These are phyloP conservation scores for Mactra quadrangularis DNA, from an alignment of 1,140 invertebrate species.

Conservation along the genomic window DNA sequence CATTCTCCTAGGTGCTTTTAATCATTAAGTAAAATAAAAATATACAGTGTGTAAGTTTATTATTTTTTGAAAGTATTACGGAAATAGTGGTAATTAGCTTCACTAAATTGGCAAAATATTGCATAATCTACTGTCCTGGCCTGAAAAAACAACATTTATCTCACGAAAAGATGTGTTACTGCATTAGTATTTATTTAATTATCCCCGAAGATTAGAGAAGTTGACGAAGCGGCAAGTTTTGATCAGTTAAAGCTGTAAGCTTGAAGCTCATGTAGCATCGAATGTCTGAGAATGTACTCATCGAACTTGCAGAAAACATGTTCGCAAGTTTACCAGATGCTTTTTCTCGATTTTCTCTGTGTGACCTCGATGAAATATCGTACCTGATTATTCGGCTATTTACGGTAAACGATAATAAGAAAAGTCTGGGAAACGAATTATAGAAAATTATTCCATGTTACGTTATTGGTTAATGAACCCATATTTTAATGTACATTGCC, in stretches of 20 bases:
- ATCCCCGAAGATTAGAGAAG: constrained; percentile 42
- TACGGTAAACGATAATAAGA: neutral
- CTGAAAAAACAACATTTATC: constrained; percentile 41
- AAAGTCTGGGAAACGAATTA: constrained; percentile 28
- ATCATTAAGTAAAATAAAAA: no score
- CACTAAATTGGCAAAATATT: constrained; percentile 32
- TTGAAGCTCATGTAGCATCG: constrained; percentile 20
- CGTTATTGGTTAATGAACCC: no score
- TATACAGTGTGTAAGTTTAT: no score
- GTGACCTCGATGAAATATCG: constrained; percentile 13
- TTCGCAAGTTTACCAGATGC: constrained; percentile 48
- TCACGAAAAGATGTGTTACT: constrained; percentile 32
- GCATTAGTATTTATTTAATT: constrained; percentile 43
- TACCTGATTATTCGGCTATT: constrained; percentile 44
- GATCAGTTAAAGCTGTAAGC: constrained; percentile 35
- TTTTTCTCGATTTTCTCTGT: no score
- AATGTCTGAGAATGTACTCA: constrained; percentile 37
- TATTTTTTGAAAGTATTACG: no score
- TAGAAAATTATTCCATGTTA: constrained; percentile 6
- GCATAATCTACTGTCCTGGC: constrained; percentile 1
- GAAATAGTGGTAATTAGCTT: neutral
- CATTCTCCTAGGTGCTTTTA: no score
- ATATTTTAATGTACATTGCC: no score
- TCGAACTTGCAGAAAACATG: constrained; percentile 13
- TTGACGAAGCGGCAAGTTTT: constrained; percentile 40